phyloP scores from a whole-genome alignment of 2,797 vertebrate species.

The Siniperca obscura region DNA sequence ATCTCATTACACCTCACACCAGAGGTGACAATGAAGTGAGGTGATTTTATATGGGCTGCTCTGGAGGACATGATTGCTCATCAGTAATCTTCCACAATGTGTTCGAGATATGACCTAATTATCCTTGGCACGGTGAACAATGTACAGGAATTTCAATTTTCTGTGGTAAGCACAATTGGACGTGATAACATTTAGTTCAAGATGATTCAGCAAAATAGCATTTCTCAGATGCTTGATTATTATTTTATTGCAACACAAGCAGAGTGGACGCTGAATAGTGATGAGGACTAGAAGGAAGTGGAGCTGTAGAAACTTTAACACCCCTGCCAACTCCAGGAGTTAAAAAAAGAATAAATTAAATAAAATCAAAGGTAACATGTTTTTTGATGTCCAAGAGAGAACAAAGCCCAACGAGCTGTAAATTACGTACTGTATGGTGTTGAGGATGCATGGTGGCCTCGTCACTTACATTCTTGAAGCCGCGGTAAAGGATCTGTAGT shows the following conservation, averaged over 20 bases:
- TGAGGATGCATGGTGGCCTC: neutral
- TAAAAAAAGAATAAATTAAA: slow-evolving; percentile 42
- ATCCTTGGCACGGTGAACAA: slow-evolving; percentile 35
- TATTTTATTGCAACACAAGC: slow-evolving; percentile 1
- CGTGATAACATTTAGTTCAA: neutral
- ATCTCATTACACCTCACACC: slow-evolving; percentile 76
- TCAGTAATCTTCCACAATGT: slow-evolving; percentile 27
- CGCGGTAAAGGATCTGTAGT: slow-evolving; percentile 98
- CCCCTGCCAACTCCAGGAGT: neutral
- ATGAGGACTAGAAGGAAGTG: neutral
- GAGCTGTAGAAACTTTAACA: neutral
- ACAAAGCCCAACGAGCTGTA: slow-evolving; percentile 33
- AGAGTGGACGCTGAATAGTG: neutral
- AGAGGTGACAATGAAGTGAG: slow-evolving; percentile 70
- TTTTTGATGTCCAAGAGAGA: slow-evolving; percentile 37
- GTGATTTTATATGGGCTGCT: slow-evolving; percentile 55
- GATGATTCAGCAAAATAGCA: slow-evolving; percentile 36
- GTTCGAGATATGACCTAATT: slow-evolving; percentile 55
- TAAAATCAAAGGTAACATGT: slow-evolving; percentile 34
- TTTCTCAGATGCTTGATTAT: slow-evolving; percentile 3
- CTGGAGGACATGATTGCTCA: slow-evolving; percentile 62
- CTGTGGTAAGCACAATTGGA: slow-evolving; percentile 23
- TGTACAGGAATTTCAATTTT: slow-evolving; percentile 1
- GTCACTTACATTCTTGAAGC: slow-evolving; percentile 97
- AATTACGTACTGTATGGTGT: slow-evolving; percentile 21